Evolutionary conservation across 2,797 vertebrate species (phyloP), one percentile per base, ranked within the genome.

Genomic region (Gorsachius magnificus): DNA sequence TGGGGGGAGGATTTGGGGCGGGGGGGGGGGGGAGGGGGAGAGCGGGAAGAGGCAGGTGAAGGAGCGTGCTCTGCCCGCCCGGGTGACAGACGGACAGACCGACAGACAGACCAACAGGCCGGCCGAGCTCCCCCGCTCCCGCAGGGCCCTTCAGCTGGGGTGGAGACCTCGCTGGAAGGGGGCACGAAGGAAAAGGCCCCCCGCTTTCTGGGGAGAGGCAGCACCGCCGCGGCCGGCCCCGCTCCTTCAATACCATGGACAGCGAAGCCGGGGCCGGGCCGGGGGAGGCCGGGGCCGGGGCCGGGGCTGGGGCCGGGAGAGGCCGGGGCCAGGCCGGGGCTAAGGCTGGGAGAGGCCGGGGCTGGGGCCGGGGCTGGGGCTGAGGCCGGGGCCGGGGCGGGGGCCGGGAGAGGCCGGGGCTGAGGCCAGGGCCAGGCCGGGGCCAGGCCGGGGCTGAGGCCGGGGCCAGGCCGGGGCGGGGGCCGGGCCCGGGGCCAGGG

Each of bases 211-310:
- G 31, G 3, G 31, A 11, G 45, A 26, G 41, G 41, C 41, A 13
- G 35, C 29, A 13, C 18, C 21, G 72, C 72, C 0, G 60, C 85
- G 6, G 82, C 51, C 53, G 13, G 68, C 83, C 64, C 76, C 16
- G 48, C 46, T 87, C 75, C 75, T 95, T 98, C 98, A 98, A 98
- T 69, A 98, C 98, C 98, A 98, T 98, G 98, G 98, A 98, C 98
- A 98, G 98, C 97, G 93, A 96, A 96, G 57, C 35, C 10, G 54
- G 31, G 31, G 38, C 48, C 46, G 56, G 25, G 13, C 18, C 45
- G 53, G 25, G 14, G 6, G 46, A 48, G 14, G 7, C 29, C 17
- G 43, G 61, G 13, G 13, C 43, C 43, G 10, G 43, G 38, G 38
- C 38, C 38, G 38, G 38, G 38, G 38, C 38, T 38, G 38, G 11